These are phyloP conservation scores for Eolophus roseicapilla DNA, from an alignment of 2,113 vertebrate species.

Conservation along the genomic window DNA sequence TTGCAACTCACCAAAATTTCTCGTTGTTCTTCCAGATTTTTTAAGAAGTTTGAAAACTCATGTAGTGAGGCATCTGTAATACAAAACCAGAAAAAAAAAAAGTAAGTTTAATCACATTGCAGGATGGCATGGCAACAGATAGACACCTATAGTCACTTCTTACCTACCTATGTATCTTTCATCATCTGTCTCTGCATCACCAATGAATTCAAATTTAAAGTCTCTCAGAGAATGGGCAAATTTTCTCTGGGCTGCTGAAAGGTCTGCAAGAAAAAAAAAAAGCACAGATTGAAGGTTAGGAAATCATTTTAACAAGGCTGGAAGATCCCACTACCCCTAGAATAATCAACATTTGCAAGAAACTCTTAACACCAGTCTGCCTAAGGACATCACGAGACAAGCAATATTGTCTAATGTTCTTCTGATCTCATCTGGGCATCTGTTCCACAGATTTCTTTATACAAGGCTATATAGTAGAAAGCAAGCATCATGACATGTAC, in stretches of 20 bases:
- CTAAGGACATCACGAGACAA: neutral
- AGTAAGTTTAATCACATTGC: neutral
- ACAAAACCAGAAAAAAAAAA: neutral
- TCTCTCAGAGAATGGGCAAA: constrained; percentile 93
- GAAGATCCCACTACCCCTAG: neutral
- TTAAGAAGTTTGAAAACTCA: constrained; percentile 93
- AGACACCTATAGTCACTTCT: neutral
- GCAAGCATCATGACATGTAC: neutral
- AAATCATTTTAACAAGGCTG: neutral
- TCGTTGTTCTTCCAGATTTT: constrained; percentile 94
- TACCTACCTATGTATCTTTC: constrained; percentile 91
- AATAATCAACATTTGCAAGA: neutral
- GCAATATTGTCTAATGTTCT: neutral
- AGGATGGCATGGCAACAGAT: neutral
- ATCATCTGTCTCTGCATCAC: constrained; percentile 95
- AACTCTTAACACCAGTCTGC: neutral
- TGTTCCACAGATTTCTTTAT: neutral
- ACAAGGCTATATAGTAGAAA: neutral
- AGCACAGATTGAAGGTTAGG: neutral
- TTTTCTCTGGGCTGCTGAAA: constrained; percentile 91
- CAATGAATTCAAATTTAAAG: constrained; percentile 97
- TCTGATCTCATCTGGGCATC: neutral
- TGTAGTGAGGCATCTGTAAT: constrained; percentile 92
- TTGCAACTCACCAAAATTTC: constrained; percentile 90
- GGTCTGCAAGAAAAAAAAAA: constrained; percentile 75